Evolutionary conservation across 37 sponge, comb jelly and placozoan genomes (phyloP).

Genomic region (Haliclona indistincta): DNA sequence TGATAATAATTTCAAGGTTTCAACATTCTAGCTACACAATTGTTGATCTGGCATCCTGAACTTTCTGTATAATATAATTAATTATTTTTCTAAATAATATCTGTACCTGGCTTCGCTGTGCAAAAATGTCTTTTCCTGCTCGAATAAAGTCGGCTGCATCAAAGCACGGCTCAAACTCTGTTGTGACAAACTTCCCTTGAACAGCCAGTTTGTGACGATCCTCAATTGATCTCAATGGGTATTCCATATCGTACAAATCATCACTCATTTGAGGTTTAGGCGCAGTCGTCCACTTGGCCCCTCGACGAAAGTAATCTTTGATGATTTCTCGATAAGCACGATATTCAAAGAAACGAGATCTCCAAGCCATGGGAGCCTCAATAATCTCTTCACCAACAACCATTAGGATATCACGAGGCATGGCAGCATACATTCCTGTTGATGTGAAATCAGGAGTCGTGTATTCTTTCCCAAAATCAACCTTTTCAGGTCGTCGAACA

Average conservation of each 20-base stretch:
- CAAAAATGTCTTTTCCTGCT: too few relatives aligned
- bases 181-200: too few relatives aligned
- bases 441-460: slow-evolving; percentile 67
- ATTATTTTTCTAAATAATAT: too few relatives aligned
- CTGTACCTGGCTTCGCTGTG: too few relatives aligned
- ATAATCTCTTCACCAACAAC: slow-evolving; percentile 76
- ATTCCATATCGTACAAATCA: slow-evolving; percentile 56
- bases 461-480: slow-evolving; percentile 36
- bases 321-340: slow-evolving; percentile 61
- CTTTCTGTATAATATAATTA: too few relatives aligned
- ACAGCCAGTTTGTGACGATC: too few relatives aligned
- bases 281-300: slow-evolving; percentile 72
- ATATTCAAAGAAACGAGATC: slow-evolving; percentile 77
- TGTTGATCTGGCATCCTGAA: too few relatives aligned
- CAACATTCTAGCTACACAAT: too few relatives aligned
- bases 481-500: too few relatives aligned
- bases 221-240: slow-evolving; percentile 18
- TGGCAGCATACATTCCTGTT: slow-evolving; percentile 41
- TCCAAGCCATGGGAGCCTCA: slow-evolving; percentile 88
- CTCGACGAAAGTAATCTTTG: slow-evolving; percentile 64
- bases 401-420: slow-evolving; percentile 68
- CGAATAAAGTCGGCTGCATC: too few relatives aligned
- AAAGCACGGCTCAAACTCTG: too few relatives aligned
- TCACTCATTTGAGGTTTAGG: slow-evolving; percentile 72
- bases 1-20: too few relatives aligned